A percentile compares a stretch with the other conserved stretches of the same genome.
phyloP scores from a whole-genome alignment of 2,113 vertebrate species.

The Ctenodactylus gundi region DNA sequence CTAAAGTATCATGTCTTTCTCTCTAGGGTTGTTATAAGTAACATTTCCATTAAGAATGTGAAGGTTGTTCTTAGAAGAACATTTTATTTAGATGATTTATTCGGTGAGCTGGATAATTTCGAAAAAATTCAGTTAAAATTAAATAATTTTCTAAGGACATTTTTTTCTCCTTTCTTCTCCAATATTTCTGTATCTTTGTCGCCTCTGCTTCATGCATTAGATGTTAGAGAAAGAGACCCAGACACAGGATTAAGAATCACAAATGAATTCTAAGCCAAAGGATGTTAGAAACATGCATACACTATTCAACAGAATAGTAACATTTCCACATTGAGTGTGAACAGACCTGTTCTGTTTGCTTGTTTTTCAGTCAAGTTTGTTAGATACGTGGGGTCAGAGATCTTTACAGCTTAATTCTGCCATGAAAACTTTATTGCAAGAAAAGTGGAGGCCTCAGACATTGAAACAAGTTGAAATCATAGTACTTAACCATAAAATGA shows the following conservation, averaged over 20 bases:
- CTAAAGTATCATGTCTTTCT: not conserved
- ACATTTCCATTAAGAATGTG: not conserved
- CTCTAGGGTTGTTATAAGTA: not conserved
- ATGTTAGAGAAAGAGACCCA: not conserved
- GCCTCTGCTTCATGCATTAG: not conserved
- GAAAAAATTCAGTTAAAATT: conserved; percentile 10
- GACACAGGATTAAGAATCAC: not conserved
- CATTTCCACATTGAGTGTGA: not conserved
- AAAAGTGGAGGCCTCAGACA: not conserved
- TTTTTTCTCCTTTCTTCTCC: not conserved
- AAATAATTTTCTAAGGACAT: not conserved
- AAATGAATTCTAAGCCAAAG: not conserved
- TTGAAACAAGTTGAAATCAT: not conserved
- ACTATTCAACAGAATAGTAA: not conserved
- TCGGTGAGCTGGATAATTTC: conserved; percentile 8
- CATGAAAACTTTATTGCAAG: not conserved
- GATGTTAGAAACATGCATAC: not conserved
- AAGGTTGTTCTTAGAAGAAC: not conserved
- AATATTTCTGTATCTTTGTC: conserved; percentile 18
- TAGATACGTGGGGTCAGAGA: not conserved
- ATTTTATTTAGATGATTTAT: conserved; percentile 7
- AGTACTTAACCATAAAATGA: not conserved
- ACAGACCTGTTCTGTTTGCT: not conserved
- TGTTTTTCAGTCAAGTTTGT: not conserved
- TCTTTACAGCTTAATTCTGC: not conserved